Percentiles rank a stretch among this genome's conserved stretches.
Conservation (phyloP, 2,113 vertebrate species). For the Daboia siamensis region DNA sequence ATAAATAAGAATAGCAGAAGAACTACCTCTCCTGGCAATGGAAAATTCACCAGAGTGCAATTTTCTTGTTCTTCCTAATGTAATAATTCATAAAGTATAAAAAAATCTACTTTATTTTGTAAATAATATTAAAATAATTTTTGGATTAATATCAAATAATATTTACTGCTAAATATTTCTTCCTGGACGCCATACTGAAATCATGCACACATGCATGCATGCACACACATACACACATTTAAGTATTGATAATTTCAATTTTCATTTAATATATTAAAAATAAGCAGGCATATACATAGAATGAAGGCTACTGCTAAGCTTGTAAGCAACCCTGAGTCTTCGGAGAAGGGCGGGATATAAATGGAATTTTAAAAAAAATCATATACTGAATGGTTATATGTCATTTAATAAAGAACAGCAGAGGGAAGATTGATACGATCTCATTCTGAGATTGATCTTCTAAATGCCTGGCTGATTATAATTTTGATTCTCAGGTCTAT, state of each 20-base stretch:
- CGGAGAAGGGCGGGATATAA: no score
- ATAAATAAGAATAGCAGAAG: background rate
- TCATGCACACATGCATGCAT: no score
- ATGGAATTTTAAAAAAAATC: no score
- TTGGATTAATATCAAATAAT: no score
- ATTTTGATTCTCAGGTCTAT: slow-evolving; percentile 48
- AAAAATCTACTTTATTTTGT: slow-evolving; percentile 11
- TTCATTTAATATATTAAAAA: background rate
- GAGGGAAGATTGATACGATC: slow-evolving; percentile 25
- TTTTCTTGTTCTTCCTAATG: slow-evolving; percentile 14
- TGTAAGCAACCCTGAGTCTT: no score
- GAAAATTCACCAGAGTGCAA: slow-evolving; percentile 4
- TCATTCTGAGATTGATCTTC: slow-evolving; percentile 27
- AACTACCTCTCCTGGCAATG: slow-evolving; percentile 23
- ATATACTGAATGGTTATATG: background rate
- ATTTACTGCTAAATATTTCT: no score
- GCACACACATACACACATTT: no score
- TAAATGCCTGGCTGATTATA: slow-evolving; percentile 43
- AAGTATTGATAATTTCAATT: background rate
- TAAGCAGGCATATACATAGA: no score
- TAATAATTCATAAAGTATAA: slow-evolving; percentile 33
- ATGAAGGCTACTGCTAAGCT: no score
- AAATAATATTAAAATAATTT: background rate
- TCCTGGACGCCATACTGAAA: no score
- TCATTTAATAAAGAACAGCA: rapidly evolving